Conservation (phyloP, 2,888 invertebrate species). For the Nymphalis polychloros region DNA sequence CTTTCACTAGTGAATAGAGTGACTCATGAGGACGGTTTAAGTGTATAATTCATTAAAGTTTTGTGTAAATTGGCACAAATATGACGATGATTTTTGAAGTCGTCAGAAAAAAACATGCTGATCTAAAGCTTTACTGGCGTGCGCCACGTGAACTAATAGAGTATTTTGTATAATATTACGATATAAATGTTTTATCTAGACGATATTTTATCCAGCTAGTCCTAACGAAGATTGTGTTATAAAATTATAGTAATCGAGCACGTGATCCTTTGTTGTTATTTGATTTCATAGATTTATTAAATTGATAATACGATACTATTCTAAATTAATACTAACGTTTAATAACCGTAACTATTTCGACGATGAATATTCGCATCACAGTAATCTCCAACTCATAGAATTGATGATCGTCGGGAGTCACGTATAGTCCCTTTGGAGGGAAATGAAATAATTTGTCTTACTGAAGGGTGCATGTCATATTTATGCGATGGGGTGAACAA, state of each 20-base stretch:
- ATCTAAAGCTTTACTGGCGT: no score
- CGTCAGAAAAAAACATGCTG: no score
- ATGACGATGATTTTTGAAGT: no score
- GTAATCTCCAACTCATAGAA: slow-evolving; percentile 51
- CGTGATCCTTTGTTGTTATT: neutral
- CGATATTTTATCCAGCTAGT: no score
- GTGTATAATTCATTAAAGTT: no score
- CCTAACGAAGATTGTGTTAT: no score
- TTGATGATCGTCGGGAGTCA: slow-evolving; percentile 70
- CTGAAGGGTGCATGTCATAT: slow-evolving; percentile 79
- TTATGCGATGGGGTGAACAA: slow-evolving; percentile 68
- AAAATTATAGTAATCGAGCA: neutral
- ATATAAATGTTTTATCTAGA: no score
- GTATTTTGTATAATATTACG: no score
- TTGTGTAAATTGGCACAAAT: no score
- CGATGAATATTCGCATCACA: slow-evolving; percentile 63
- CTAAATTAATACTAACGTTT: slow-evolving; percentile 25
- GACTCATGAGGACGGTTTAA: no score
- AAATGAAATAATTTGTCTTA: slow-evolving; percentile 82
- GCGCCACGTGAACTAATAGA: no score
- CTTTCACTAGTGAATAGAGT: no score
- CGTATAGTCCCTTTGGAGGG: slow-evolving; percentile 74
- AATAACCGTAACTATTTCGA: slow-evolving; percentile 54
- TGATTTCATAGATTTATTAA: neutral
- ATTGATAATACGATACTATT: neutral